A percentile compares a stretch with the other conserved stretches of the same genome.
These are phyloP conservation scores for Rhamphomyia laevipes DNA, from an alignment of 2,888 invertebrate species.

Conservation along the genomic window DNA sequence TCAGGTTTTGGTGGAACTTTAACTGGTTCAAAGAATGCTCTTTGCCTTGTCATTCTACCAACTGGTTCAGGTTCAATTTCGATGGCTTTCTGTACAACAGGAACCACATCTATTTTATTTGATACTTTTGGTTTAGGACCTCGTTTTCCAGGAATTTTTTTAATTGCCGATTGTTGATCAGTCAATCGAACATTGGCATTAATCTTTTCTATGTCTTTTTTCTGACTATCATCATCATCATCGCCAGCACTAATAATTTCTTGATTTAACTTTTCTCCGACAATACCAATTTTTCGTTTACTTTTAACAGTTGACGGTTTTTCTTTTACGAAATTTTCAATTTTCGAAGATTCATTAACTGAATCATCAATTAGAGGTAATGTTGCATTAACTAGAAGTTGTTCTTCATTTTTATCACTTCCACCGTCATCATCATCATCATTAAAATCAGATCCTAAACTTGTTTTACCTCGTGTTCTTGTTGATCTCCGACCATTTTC, in stretches of 20 bases:
- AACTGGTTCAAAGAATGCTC: conserved; percentile 36
- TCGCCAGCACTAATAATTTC: neutral
- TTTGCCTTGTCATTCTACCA: conserved; percentile 33
- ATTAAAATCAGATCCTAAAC: conserved; percentile 19
- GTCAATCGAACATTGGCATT: conserved; percentile 10
- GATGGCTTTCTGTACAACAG: neutral
- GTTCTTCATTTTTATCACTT: conserved; percentile 5
- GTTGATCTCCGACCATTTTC: conserved; percentile 32
- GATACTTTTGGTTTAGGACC: conserved; percentile 33
- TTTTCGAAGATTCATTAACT: neutral
- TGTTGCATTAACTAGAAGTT: neutral
- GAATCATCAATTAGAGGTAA: neutral
- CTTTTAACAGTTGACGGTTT: neutral
- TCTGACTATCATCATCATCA: conserved; percentile 2
- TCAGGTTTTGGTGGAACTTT: conserved; percentile 23
- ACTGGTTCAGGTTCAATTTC: conserved; percentile 33
- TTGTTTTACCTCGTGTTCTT: conserved; percentile 19
- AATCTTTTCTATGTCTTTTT: conserved; percentile 6
- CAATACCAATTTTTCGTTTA: too few relatives aligned
- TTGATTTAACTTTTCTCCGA: neutral
- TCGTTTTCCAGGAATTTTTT: conserved; percentile 26
- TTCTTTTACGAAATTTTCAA: neutral
- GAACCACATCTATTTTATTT: conserved; percentile 12
- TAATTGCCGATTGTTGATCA: conserved; percentile 17
- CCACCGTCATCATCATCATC: conserved; percentile 11